These are phyloP conservation scores for Ganaspis sp. DNA, from an alignment of 1,140 invertebrate species.

Conservation along the genomic window DNA sequence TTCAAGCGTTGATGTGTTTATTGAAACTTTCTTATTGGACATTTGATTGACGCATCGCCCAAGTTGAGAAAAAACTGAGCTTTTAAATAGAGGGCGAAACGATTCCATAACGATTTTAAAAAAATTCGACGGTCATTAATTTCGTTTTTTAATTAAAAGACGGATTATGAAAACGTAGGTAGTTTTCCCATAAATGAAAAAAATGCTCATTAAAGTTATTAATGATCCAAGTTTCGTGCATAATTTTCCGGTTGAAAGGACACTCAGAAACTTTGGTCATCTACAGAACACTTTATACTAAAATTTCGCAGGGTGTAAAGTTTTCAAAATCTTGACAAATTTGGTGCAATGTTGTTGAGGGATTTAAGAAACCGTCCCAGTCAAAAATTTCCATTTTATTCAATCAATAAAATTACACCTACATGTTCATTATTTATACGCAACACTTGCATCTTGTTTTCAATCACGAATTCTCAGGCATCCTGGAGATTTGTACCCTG, in stretches of 20 bases:
- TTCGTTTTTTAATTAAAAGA: not conserved
- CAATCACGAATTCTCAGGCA: not conserved
- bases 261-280: not conserved
- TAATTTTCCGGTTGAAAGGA: not conserved
- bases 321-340: not conserved
- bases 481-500: not conserved
- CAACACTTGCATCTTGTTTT: too few relatives aligned
- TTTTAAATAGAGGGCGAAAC: constrained; percentile 6
- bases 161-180: too few relatives aligned
- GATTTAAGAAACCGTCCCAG: too few relatives aligned
- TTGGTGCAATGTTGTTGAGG: not conserved
- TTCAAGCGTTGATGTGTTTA: constrained; percentile 13
- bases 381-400: too few relatives aligned
- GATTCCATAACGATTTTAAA: too few relatives aligned
- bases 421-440: too few relatives aligned
- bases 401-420: too few relatives aligned
- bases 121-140: too few relatives aligned
- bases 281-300: not conserved
- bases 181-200: not conserved
- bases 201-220: not conserved
- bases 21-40: constrained; percentile 22
- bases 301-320: not conserved
- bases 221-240: constrained; percentile 2
- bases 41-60: not conserved
- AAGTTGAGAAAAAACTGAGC: not conserved